A percentile compares a stretch with the other conserved stretches of the same genome.
Evolutionary conservation across 2,888 invertebrate genomes (phyloP).

Genomic region (Lasius fuliginosus): DNA sequence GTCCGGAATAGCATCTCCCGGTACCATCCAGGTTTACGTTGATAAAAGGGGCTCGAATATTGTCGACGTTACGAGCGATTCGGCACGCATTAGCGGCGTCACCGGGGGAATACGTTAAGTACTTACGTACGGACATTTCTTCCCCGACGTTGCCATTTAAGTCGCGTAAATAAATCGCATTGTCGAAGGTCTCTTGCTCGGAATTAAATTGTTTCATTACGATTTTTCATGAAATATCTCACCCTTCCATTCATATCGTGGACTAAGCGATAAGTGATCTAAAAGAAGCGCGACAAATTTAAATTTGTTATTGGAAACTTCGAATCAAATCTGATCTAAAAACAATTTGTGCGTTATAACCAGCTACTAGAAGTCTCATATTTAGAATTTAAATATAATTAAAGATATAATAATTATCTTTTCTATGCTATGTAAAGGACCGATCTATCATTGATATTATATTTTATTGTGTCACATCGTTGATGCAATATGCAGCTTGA

Average conservation of each 20-base stretch:
- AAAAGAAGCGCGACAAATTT: background rate
- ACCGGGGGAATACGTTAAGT: constrained; percentile 69
- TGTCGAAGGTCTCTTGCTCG: background rate
- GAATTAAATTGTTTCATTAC: constrained; percentile 19
- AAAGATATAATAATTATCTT: background rate
- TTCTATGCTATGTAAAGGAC: background rate
- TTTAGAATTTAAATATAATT: constrained; percentile 33
- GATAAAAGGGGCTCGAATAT: constrained; percentile 80
- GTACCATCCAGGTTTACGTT: constrained; percentile 80
- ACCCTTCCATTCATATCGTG: background rate
- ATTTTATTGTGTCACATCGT: background rate
- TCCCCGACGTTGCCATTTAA: constrained; percentile 23
- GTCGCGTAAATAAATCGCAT: constrained; percentile 45
- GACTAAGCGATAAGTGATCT: background rate
- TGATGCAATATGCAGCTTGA: background rate
- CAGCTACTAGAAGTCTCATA: background rate
- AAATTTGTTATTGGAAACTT: background rate
- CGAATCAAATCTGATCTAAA: background rate
- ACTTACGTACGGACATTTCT: constrained; percentile 46
- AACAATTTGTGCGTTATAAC: background rate
- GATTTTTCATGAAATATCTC: constrained; percentile 24
- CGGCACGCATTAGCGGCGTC: constrained; percentile 82
- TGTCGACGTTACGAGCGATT: constrained; percentile 83
- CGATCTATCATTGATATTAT: background rate
- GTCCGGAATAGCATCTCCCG: constrained; percentile 75